These are phyloP conservation scores for Lagorchestes hirsutus DNA, from an alignment of 2,797 vertebrate species.

Conservation along the genomic window DNA sequence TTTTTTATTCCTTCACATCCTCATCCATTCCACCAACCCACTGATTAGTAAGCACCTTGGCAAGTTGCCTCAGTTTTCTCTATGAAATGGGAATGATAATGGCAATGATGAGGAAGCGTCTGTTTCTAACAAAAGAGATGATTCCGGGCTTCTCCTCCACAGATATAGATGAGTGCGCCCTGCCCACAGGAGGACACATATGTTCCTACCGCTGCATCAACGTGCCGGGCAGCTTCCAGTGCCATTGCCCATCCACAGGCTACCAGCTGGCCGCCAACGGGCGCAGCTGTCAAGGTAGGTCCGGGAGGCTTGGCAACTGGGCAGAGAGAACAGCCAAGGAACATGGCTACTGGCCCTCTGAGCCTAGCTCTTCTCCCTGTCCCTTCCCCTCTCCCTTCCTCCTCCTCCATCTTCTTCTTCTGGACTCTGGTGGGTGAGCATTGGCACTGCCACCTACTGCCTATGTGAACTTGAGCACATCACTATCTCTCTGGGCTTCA, in stretches of 20 bases:
- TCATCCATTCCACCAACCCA: not conserved
- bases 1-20: accelerated
- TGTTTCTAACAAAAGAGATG: not conserved
- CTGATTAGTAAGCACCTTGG: not conserved
- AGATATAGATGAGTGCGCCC: slow-evolving; percentile 98
- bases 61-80: not conserved
- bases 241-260: slow-evolving; percentile 92
- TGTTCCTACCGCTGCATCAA: slow-evolving; percentile 97
- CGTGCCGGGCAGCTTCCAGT: slow-evolving; percentile 95
- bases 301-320: accelerated
- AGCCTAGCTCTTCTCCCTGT: not conserved
- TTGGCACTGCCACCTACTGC: not conserved
- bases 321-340: not conserved
- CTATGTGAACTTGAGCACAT: not conserved
- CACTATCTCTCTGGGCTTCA: not conserved
- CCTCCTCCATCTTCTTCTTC: too few species aligned
- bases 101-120: not conserved
- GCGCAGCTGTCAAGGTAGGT: slow-evolving; percentile 95
- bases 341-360: accelerated
- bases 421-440: not conserved
- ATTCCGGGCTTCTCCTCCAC: slow-evolving; percentile 51
- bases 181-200: slow-evolving; percentile 97
- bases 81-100: not conserved
- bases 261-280: slow-evolving; percentile 94
- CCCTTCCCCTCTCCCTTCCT: not conserved